These are phyloP conservation scores for Spilogale gracilis DNA, from an alignment of 2,113 vertebrate species.

Conservation along the genomic window DNA sequence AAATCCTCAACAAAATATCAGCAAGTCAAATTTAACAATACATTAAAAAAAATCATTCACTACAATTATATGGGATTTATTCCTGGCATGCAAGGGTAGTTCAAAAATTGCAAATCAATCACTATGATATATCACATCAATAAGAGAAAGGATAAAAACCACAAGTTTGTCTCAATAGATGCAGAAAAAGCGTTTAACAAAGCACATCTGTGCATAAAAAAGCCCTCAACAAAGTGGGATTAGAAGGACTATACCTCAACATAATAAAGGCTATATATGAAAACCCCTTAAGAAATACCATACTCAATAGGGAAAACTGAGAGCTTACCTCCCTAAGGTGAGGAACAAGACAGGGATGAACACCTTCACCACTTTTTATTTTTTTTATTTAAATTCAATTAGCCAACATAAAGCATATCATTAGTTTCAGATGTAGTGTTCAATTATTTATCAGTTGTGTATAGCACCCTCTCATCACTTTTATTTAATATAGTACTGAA, in stretches of 20 bases:
- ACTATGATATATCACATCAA: too few species aligned
- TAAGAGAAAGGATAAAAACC: too few species aligned
- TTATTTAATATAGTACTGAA: neutral
- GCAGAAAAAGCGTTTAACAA: neutral
- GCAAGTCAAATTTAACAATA: too few species aligned
- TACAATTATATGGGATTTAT: too few species aligned
- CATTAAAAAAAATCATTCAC: too few species aligned
- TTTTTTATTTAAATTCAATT: too few species aligned
- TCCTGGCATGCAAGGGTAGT: neutral
- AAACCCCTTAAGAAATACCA: neutral
- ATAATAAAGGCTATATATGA: neutral
- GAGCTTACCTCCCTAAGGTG: neutral
- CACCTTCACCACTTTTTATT: neutral
- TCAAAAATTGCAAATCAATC: neutral
- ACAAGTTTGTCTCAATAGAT: neutral
- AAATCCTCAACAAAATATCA: too few species aligned
- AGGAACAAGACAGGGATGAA: neutral
- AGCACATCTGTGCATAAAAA: neutral
- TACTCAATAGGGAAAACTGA: neutral
- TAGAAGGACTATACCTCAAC: neutral
- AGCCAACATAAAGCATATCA: too few species aligned
- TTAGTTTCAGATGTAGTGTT: too few species aligned
- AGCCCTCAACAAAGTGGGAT: neutral
- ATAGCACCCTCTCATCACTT: too few species aligned
- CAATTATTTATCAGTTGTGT: too few species aligned